These are phyloP conservation scores for Xiphophorus birchmanni DNA, from an alignment of 2,797 vertebrate species.

Conservation along the genomic window DNA sequence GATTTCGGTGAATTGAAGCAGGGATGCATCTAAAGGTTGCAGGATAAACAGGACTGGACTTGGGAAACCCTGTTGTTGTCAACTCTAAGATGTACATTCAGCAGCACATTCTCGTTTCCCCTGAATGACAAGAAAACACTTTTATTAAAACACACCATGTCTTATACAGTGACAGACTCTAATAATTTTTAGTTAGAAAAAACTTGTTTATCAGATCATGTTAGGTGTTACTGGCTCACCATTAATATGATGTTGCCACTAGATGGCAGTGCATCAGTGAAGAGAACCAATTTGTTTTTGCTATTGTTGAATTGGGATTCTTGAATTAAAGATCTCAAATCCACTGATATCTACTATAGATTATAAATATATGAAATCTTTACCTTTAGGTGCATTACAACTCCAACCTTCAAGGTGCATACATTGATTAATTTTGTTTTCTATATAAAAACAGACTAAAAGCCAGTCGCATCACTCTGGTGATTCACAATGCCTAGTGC, in stretches of 20 bases:
- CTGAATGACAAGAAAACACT: background rate
- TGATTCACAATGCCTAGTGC: slow-evolving; percentile 79
- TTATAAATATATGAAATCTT: background rate
- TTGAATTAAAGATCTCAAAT: background rate
- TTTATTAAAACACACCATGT: background rate
- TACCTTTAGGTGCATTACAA: background rate
- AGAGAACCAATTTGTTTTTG: background rate
- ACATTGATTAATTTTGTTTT: slow-evolving; percentile 29
- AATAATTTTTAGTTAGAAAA: background rate
- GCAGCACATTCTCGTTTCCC: background rate
- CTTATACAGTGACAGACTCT: background rate
- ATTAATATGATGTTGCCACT: slow-evolving; percentile 41
- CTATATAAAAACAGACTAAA: slow-evolving; percentile 50
- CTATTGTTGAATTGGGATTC: background rate
- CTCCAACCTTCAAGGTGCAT: slow-evolving; percentile 34
- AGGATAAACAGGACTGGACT: background rate
- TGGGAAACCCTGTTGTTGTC: background rate
- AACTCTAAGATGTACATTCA: background rate
- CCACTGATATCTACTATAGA: background rate
- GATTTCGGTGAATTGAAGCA: background rate
- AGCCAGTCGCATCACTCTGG: slow-evolving; percentile 46
- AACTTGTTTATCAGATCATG: background rate
- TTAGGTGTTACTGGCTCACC: background rate
- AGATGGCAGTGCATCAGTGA: slow-evolving; percentile 53
- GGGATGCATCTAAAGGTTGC: background rate